Percentiles rank a stretch among this genome's conserved stretches.
These are phyloP conservation scores for Acyrthosiphon pisum DNA, from an alignment of 1,140 invertebrate species.

Conservation along the genomic window DNA sequence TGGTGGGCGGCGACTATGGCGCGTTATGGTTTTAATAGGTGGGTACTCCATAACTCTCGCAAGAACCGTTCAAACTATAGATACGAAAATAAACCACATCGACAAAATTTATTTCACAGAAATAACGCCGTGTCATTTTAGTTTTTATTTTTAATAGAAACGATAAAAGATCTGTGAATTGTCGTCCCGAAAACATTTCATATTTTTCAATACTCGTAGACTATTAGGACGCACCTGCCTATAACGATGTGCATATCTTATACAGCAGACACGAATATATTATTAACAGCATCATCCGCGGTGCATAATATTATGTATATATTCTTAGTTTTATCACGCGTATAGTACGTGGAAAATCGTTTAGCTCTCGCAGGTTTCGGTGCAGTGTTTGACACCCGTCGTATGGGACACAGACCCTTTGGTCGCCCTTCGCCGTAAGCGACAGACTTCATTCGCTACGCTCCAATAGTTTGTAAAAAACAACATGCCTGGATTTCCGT, in stretches of 20 bases:
- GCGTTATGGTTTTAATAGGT: too few relatives aligned
- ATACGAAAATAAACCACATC: background rate
- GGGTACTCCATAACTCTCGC: background rate
- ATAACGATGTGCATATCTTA: background rate
- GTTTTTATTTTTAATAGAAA: background rate
- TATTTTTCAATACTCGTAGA: background rate
- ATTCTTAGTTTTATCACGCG: background rate
- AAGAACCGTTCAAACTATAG: background rate
- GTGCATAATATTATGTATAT: background rate
- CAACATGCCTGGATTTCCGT: background rate
- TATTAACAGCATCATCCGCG: background rate
- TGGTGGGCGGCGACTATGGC: too few relatives aligned
- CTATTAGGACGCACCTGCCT: background rate
- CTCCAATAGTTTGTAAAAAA: background rate
- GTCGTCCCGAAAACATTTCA: background rate
- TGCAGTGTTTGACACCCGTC: background rate
- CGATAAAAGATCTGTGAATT: background rate
- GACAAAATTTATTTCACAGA: background rate
- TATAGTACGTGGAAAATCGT: conserved; percentile 6
- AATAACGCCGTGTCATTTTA: background rate
- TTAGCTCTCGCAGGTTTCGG: background rate
- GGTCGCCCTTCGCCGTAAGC: background rate
- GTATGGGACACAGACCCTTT: background rate
- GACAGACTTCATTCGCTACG: background rate
- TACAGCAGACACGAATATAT: background rate